A percentile compares a stretch with the other conserved stretches of the same genome.
phyloP scores from a whole-genome alignment of 2,888 invertebrate species.

The Petrolisthes manimaculis region DNA sequence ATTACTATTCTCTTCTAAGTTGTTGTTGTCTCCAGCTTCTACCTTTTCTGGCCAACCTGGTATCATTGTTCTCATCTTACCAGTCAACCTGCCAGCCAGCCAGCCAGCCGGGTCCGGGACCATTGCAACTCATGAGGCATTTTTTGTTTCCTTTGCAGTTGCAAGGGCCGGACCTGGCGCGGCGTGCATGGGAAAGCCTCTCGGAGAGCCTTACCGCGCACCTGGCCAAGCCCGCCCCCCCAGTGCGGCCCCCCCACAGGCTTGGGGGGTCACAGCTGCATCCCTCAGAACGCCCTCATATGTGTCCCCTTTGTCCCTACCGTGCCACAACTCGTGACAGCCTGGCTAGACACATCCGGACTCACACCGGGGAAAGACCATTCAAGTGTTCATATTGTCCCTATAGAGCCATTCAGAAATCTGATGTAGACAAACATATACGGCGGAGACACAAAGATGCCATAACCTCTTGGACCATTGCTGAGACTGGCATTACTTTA shows the following conservation, averaged over 20 bases:
- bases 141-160: slow-evolving; percentile 59
- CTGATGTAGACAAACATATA: slow-evolving; percentile 54
- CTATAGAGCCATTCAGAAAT: slow-evolving; percentile 56
- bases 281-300: slow-evolving; percentile 49
- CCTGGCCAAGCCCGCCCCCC: slow-evolving; percentile 24
- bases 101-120: slow-evolving; percentile 23
- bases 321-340: slow-evolving; percentile 55
- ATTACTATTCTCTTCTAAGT: too few species aligned
- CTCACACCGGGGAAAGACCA: slow-evolving; percentile 54
- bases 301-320: slow-evolving; percentile 52
- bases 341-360: slow-evolving; percentile 52
- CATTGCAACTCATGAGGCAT: slow-evolving; percentile 48
- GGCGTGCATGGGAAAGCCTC: slow-evolving; percentile 50
- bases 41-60: neutral
- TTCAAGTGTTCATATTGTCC: slow-evolving; percentile 56
- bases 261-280: slow-evolving; percentile 31
- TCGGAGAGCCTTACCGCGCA: slow-evolving; percentile 48
- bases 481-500: neutral
- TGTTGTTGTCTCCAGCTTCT: neutral
- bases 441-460: slow-evolving; percentile 48
- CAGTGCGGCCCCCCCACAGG: slow-evolving; percentile 24
- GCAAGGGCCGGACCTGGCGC: slow-evolving; percentile 57
- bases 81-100: slow-evolving; percentile 13
- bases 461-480: slow-evolving; percentile 18
- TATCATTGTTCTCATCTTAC: neutral